phyloP scores from a whole-genome alignment of 2,888 invertebrate species.

The Seira musarum region DNA sequence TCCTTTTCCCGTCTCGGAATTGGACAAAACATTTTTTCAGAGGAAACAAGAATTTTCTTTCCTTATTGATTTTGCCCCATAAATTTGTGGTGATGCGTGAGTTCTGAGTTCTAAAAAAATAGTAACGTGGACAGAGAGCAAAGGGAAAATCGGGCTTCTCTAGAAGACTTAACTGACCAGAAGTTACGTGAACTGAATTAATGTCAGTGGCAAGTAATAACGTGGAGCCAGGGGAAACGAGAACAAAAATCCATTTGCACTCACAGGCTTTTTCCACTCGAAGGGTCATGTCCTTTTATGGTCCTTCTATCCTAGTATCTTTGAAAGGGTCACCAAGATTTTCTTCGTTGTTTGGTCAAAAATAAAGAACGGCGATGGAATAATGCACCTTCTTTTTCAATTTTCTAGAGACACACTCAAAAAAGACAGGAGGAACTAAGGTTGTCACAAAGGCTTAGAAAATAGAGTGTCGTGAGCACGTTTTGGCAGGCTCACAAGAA shows the following conservation, averaged over 20 bases:
- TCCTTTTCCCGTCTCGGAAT: neutral
- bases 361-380: neutral
- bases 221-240: neutral
- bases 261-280: neutral
- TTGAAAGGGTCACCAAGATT: no score
- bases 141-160: neutral
- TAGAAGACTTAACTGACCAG: constrained; percentile 51
- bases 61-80: constrained; percentile 9
- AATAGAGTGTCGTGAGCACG: neutral
- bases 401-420: neutral
- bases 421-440: neutral
- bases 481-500: neutral
- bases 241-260: constrained; percentile 18
- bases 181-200: constrained; percentile 53
- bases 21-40: neutral
- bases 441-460: neutral
- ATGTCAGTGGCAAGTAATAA: constrained; percentile 26
- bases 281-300: neutral
- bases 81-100: neutral
- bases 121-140: neutral
- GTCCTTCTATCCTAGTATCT: no score
- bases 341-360: neutral
- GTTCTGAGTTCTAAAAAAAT: no score
- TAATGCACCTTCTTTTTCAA: neutral
- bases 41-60: neutral